Percentiles rank a stretch among this genome's conserved stretches.
phyloP scores from a whole-genome alignment of 2,797 vertebrate species.

The Cheirogaleus major region DNA sequence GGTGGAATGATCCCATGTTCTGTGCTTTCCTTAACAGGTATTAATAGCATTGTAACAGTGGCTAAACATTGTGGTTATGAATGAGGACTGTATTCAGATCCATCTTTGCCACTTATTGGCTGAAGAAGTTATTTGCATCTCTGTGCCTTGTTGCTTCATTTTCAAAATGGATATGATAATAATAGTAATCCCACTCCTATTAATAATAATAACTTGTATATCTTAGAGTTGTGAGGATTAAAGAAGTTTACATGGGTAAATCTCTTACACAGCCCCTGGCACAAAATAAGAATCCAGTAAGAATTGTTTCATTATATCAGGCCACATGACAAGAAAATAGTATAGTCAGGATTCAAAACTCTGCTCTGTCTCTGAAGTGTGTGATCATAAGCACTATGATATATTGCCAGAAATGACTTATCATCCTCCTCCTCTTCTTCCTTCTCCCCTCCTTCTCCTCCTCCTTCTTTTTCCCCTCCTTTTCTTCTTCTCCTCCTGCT shows the following conservation, averaged over 20 bases:
- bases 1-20: neutral
- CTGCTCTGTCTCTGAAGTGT: neutral
- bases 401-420: neutral
- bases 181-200: neutral
- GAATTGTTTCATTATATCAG: neutral
- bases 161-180: neutral
- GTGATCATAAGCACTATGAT: neutral
- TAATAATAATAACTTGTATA: neutral
- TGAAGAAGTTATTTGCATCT: neutral
- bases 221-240: neutral
- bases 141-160: neutral
- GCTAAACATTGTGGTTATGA: neutral
- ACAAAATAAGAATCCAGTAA: neutral
- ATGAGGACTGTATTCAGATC: neutral
- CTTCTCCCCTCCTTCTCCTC: neutral
- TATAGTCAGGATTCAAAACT: neutral
- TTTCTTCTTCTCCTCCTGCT: neutral
- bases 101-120: neutral
- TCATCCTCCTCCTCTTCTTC: neutral
- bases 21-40: neutral
- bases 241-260: neutral
- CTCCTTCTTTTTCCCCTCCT: neutral
- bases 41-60: neutral
- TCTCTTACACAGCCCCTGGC: neutral
- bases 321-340: neutral